phyloP scores from a whole-genome alignment of 2,113 vertebrate species.

The Haemorhous mexicanus region DNA sequence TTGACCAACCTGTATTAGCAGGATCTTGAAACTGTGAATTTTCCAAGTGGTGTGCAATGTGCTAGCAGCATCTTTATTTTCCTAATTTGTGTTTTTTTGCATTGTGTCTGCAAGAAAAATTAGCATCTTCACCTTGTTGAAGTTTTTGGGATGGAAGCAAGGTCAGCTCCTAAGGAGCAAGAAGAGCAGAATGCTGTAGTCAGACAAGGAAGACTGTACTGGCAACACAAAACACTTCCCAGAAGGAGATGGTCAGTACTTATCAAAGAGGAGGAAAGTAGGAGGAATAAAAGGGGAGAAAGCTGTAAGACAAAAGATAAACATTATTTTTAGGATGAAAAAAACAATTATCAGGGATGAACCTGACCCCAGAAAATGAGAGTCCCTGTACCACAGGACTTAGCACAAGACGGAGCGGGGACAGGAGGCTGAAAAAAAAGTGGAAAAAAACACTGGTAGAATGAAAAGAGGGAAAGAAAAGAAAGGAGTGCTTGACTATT shows the following conservation, averaged over 20 bases:
- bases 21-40: neutral
- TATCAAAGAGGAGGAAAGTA: neutral
- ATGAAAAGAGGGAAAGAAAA: neutral
- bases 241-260: neutral
- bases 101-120: neutral
- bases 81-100: neutral
- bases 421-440: neutral
- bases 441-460: neutral
- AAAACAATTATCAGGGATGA: neutral
- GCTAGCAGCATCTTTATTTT: neutral
- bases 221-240: neutral
- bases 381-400: rapidly evolving
- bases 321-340: neutral
- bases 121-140: neutral
- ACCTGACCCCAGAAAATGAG: neutral
- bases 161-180: neutral
- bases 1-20: neutral
- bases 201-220: neutral
- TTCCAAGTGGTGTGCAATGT: neutral
- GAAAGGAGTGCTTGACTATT: neutral
- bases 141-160: neutral
- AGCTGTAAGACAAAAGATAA: neutral
- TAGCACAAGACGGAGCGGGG: neutral
- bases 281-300: neutral
- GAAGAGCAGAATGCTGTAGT: neutral